Evolutionary conservation across 2,888 invertebrate genomes (phyloP).

Genomic region (Rhingia campestris): DNA sequence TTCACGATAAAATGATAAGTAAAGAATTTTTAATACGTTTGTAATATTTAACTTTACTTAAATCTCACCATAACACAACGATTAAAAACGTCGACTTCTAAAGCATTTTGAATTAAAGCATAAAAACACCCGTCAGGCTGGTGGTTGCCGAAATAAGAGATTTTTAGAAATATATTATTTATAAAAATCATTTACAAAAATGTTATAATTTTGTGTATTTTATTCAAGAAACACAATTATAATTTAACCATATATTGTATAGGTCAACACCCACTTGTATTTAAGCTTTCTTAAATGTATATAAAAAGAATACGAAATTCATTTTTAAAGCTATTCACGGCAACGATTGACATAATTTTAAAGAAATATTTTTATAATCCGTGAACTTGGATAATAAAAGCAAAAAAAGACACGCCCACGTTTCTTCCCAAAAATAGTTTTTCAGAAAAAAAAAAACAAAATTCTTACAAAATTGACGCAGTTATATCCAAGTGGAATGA

Average conservation of each 20-base stretch:
- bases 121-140: too few species aligned
- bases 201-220: too few species aligned
- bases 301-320: not conserved
- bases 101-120: too few species aligned
- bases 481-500: not conserved
- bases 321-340: slow-evolving; percentile 2
- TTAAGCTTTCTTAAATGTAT: not conserved
- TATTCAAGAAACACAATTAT: too few species aligned
- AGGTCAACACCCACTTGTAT: not conserved
- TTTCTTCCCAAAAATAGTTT: slow-evolving; percentile 8
- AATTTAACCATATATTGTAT: not conserved
- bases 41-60: too few species aligned
- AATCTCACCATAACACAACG: too few species aligned
- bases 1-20: too few species aligned
- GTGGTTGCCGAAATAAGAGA: too few species aligned
- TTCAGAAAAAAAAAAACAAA: not conserved
- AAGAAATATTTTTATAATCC: not conserved
- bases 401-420: slow-evolving; percentile 9
- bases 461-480: not conserved
- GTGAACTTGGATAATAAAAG: slow-evolving; percentile 13
- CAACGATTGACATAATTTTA: slow-evolving; percentile 2
- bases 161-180: too few species aligned
- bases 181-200: too few species aligned
- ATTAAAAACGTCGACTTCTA: too few species aligned
- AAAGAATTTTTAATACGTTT: too few species aligned